Evolutionary conservation across 2,797 vertebrate genomes (phyloP), one percentile per base, ranked within the genome.

Genomic region (Hydrocynus forskahlii): DNA sequence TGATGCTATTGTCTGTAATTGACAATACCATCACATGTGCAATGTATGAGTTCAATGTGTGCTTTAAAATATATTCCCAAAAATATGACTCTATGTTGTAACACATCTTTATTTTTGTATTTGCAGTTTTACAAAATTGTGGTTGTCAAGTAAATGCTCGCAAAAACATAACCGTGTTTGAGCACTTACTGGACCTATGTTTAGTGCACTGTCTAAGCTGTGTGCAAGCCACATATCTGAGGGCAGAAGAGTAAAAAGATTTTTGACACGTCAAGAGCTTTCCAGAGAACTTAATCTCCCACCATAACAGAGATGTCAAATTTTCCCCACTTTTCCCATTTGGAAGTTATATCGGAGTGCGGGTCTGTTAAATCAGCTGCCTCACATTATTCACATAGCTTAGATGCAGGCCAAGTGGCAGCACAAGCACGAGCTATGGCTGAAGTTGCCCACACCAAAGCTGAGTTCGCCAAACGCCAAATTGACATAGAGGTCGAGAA

Each of bases 401-500:
- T 25, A 1, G 60, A 13, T 67, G 76, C 25, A 45, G 80, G 72
- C n/a, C 52, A 60, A 29, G 63, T 17, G 48, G 72, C 63, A 62
- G 76, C 43, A 25, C 19, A 74, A 43, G 71, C 79, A 60, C n/a
- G 23, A 2, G 50, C 76, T 17, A 21, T 3, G 4, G 78, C 69
- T 29, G 66, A 83, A 48, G 72, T 77, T 40, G 55, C 77, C 21
- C 19, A 3, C 19, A 64, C 62, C 16, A 79, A 4, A 75, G 81
- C 81, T 17, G 35, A 68, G 43, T 83, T 69, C 57, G 57, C 72
- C 6, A 70, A 80, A 70, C 7, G 35, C 0, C 40, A 76, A 55
- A 80, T 76, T 38, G 40, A 75, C 3, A 79, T 83, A 4, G 63
- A 81, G 17, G 25, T 63, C 0, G 62, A 62, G 25, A 83, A 35